phyloP scores from a whole-genome alignment of 1,140 invertebrate genomes.

The Carcinoscorpius rotundicauda region DNA sequence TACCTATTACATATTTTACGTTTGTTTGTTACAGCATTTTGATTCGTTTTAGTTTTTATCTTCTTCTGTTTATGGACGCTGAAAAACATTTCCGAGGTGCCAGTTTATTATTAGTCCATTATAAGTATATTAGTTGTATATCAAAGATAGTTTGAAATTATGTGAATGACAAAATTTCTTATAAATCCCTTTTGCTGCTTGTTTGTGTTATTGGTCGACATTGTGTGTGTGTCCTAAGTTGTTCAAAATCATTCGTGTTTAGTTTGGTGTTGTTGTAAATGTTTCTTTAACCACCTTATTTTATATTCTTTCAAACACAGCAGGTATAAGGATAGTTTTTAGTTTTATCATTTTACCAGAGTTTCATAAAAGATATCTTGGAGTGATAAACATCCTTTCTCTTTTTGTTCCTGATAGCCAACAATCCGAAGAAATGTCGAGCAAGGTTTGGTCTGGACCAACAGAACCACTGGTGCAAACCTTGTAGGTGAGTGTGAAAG shows the following conservation, averaged over 20 bases:
- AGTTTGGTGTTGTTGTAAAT: slow-evolving; percentile 9
- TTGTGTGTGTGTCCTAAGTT: background rate
- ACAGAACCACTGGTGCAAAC: slow-evolving; percentile 98
- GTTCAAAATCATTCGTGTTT: slow-evolving; percentile 1
- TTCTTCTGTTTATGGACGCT: background rate
- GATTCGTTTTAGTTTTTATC: slow-evolving; percentile 15
- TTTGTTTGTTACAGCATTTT: background rate
- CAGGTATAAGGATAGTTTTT: slow-evolving; percentile 8
- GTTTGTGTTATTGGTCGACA: too few species aligned
- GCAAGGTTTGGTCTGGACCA: slow-evolving; percentile 96
- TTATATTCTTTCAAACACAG: slow-evolving; percentile 4
- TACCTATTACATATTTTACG: background rate
- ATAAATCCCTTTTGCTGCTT: too few species aligned
- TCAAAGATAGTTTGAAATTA: too few species aligned
- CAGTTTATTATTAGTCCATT: too few species aligned
- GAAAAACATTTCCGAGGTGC: too few species aligned
- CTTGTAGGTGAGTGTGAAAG: slow-evolving; percentile 72
- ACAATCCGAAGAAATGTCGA: slow-evolving; percentile 98
- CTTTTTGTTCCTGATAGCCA: slow-evolving; percentile 44
- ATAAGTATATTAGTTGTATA: too few species aligned
- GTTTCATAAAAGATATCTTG: background rate
- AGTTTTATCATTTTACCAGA: background rate
- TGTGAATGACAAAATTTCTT: too few species aligned
- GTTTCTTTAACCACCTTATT: slow-evolving; percentile 34
- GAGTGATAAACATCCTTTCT: slow-evolving; percentile 11